Conservation (phyloP, 1,140 invertebrate genomes). For the Thaumatotibia leucotreta region DNA sequence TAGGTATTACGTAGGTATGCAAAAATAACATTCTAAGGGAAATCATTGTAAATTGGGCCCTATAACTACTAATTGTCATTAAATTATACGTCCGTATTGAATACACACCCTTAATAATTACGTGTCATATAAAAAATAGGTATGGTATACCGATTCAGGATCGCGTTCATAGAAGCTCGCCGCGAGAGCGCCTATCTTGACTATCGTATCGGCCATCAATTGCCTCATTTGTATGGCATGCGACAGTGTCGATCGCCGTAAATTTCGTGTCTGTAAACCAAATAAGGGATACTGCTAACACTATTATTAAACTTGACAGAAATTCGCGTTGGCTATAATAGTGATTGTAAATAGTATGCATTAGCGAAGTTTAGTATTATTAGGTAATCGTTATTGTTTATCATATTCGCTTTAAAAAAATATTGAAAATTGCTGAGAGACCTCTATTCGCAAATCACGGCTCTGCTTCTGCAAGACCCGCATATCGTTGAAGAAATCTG, state of each 20-base stretch:
- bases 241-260: slow-evolving; percentile 92
- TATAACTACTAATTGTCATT: too few species aligned
- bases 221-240: slow-evolving; percentile 94
- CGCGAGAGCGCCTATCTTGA: slow-evolving; percentile 85
- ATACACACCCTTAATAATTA: too few species aligned
- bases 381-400: too few species aligned
- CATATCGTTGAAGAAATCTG: slow-evolving; percentile 92
- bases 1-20: too few species aligned
- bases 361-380: too few species aligned
- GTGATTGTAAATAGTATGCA: too few species aligned
- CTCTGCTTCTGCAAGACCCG: slow-evolving; percentile 91
- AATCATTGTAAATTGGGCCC: too few species aligned
- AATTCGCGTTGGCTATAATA: slow-evolving; percentile 16
- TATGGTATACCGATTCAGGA: slow-evolving; percentile 45
- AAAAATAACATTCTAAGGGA: too few species aligned
- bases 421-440: too few species aligned
- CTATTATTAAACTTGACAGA: not conserved
- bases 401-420: too few species aligned
- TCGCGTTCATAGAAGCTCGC: slow-evolving; percentile 52
- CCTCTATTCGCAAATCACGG: slow-evolving; percentile 92
- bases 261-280: slow-evolving; percentile 78
- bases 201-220: slow-evolving; percentile 92
- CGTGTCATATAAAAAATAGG: too few species aligned
- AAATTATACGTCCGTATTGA: too few species aligned
- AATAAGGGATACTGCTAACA: slow-evolving; percentile 15